Percentiles rank a stretch among this genome's conserved stretches.
Evolutionary conservation across 2,113 vertebrate genomes (phyloP).

Genomic region (Ursus arctos): DNA sequence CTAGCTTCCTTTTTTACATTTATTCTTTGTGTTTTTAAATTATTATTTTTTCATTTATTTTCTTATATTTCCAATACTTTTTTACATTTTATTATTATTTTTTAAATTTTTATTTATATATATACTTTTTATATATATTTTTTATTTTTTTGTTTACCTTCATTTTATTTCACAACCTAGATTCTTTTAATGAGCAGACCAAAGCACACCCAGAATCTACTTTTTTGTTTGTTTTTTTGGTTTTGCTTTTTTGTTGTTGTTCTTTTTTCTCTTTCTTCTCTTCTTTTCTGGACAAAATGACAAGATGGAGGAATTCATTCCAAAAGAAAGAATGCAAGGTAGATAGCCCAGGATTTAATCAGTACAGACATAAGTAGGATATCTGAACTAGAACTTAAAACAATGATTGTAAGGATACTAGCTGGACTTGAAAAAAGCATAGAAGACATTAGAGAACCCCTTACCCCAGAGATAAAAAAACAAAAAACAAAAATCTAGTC

Average conservation of each 20-base stretch:
- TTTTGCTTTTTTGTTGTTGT: not conserved
- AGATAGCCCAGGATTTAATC: not conserved
- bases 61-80: not conserved
- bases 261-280: not conserved
- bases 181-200: not conserved
- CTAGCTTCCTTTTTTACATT: not conserved
- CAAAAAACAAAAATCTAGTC: not conserved
- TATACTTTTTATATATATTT: not conserved
- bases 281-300: not conserved
- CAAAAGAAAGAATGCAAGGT: not conserved
- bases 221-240: not conserved
- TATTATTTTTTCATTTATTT: not conserved
- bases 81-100: too few species aligned
- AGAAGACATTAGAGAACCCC: not conserved
- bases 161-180: not conserved
- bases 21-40: not conserved
- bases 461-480: not conserved
- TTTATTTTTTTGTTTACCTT: not conserved
- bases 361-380: not conserved
- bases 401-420: not conserved
- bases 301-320: not conserved
- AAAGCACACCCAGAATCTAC: not conserved
- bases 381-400: not conserved
- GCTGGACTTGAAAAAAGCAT: not conserved
- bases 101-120: not conserved